Base-by-base conservation (phyloP, 2,797 vertebrate genomes). In the Vireo griseus region DNA sequence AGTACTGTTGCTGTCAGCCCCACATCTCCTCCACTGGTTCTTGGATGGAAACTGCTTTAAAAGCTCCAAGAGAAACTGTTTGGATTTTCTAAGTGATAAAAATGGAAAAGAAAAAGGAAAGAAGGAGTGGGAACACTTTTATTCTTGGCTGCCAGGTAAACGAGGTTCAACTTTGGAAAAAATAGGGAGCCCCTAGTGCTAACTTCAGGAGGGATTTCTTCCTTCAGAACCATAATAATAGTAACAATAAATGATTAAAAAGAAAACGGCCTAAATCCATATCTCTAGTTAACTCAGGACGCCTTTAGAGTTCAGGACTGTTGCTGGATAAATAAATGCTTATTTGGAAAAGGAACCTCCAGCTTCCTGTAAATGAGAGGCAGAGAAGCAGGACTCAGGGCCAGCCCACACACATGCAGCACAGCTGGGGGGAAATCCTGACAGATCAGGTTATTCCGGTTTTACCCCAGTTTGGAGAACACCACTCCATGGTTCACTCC, bases 231-330 rank as follows among this genome's bases (percentile, higher is more conserved):
- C 44, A 54, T 75, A 79, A 72, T 77, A 83, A 86, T 45, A 88
- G 54, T 59, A 89, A 72, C 76, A 79, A 78, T 73, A 80, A 94
- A 72, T 62, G 5, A 85, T 86, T 91, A 55, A 84, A 94, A 94
- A 86, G 21, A 63, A 90, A 83, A 76, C 42, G 28, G 22, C 37
- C 65, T 85, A 83, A 77, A 88, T 96, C 75, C 55, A 4, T 86
- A 72, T 28, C 51, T 82, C n/a, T 61, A 80, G 77, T 90, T 92
- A 90, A 66, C 81, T 52, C 61, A 54, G 51, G 78, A 45, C 62
- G 87, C 57, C 61, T 92, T 88, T 2, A 8, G 57, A 48, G 20
- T 51, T 91, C 80, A 68, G 37, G 54, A 48, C 57, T 54, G 50
- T 42, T 92, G 54, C 57, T 68, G 77, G 50, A 61, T 74, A 91